phyloP scores from a whole-genome alignment of 1,140 invertebrate species.

The Mycetomoellerius zeteki region DNA sequence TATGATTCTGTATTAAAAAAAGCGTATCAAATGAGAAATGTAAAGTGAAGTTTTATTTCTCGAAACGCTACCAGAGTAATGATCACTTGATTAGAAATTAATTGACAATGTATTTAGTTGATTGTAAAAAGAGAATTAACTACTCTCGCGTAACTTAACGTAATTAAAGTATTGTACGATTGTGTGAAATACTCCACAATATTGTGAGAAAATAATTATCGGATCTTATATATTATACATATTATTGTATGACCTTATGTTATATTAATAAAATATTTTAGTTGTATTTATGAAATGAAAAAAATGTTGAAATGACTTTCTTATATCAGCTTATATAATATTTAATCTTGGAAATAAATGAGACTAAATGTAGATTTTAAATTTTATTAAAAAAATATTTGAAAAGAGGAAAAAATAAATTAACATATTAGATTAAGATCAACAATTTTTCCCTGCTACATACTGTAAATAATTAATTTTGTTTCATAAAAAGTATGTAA shows the following conservation, averaged over 20 bases:
- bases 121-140: neutral
- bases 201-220: neutral
- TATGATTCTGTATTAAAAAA: neutral
- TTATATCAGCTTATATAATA: neutral
- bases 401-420: neutral
- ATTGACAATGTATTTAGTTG: neutral
- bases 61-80: neutral
- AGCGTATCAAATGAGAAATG: neutral
- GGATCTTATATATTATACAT: neutral
- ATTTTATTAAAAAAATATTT: neutral
- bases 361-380: neutral
- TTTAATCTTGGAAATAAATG: neutral
- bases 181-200: neutral
- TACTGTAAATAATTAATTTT: too few relatives aligned
- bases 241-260: too few relatives aligned
- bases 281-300: neutral
- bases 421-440: neutral
- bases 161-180: neutral
- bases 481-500: too few relatives aligned
- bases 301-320: neutral
- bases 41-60: neutral
- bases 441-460: neutral
- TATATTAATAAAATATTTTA: neutral
- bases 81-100: slow-evolving; percentile 1
- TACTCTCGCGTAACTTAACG: neutral